Evolutionary conservation across 2,113 vertebrate genomes (phyloP).

Genomic region (Tachuris rubrigastra): DNA sequence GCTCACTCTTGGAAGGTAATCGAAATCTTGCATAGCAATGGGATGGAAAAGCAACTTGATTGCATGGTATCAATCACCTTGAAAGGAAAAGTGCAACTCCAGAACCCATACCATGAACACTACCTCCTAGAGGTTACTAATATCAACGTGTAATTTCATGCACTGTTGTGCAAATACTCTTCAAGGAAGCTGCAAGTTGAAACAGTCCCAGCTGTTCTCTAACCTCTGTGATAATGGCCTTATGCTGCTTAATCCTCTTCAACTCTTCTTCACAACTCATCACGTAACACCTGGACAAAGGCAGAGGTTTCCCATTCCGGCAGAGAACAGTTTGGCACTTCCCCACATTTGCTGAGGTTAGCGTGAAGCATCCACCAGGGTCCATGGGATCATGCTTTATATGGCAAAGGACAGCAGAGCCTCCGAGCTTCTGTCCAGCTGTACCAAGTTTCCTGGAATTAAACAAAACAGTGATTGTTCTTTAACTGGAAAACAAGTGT

Average conservation of each 20-base stretch:
- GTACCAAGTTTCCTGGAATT: constrained; percentile 91
- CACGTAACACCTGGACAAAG: constrained; percentile 86
- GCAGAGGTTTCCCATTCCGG: constrained; percentile 89
- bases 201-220: not conserved
- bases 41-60: not conserved
- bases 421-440: constrained; percentile 95
- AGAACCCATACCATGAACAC: not conserved
- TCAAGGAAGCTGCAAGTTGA: not conserved
- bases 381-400: constrained; percentile 95
- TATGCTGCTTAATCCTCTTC: constrained; percentile 87
- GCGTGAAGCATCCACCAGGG: constrained; percentile 89
- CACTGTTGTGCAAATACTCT: not conserved
- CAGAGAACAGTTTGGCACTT: constrained; percentile 96
- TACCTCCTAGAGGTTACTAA: not conserved
- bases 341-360: constrained; percentile 95
- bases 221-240: constrained; percentile 97
- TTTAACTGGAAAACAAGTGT: not conserved
- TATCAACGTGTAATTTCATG: not conserved
- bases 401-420: constrained; percentile 94
- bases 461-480: constrained; percentile 10
- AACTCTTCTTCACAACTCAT: constrained; percentile 91
- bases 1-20: not conserved
- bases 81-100: not conserved
- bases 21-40: not conserved
- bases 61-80: not conserved